These are phyloP conservation scores for Congeria kusceri DNA, from an alignment of 2,888 invertebrate species.

Conservation along the genomic window DNA sequence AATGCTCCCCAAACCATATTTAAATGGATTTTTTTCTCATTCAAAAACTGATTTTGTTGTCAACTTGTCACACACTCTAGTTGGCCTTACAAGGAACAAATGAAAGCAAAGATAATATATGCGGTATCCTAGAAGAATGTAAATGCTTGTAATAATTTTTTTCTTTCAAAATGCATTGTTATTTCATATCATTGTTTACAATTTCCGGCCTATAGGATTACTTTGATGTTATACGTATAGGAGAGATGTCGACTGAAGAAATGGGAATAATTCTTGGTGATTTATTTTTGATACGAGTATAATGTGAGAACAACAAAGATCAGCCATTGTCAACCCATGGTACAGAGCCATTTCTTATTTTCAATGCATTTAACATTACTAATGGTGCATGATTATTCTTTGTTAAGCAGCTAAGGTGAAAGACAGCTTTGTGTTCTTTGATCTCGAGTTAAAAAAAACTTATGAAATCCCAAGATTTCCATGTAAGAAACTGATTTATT, in stretches of 20 bases:
- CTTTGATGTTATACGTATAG: conserved; percentile 2
- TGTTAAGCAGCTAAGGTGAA: neutral
- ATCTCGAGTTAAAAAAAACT: neutral
- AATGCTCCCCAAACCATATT: too few species aligned
- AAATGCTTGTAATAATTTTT: conserved; percentile 9
- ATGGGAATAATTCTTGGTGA: conserved; percentile 25
- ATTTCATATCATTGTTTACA: neutral
- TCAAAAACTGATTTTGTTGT: too few species aligned
- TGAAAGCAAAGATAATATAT: too few species aligned
- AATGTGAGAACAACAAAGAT: conserved; percentile 34
- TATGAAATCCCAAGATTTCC: too few species aligned
- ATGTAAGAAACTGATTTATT: too few species aligned
- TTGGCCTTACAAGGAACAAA: too few species aligned
- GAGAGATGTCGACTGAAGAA: conserved; percentile 5
- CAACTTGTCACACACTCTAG: too few species aligned
- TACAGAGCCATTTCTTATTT: conserved; percentile 13
- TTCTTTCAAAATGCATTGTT: conserved; percentile 6
- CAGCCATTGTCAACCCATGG: conserved; percentile 15
- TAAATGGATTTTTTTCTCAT: too few species aligned
- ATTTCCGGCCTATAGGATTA: neutral
- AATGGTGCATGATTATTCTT: conserved; percentile 17
- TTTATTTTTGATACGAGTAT: conserved; percentile 34
- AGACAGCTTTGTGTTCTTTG: conserved; percentile 1
- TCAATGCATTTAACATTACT: conserved; percentile 18
- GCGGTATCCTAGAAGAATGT: neutral